These are phyloP conservation scores for Cephalopachus bancanus DNA, from an alignment of 2,797 vertebrate genomes.

Conservation along the genomic window DNA sequence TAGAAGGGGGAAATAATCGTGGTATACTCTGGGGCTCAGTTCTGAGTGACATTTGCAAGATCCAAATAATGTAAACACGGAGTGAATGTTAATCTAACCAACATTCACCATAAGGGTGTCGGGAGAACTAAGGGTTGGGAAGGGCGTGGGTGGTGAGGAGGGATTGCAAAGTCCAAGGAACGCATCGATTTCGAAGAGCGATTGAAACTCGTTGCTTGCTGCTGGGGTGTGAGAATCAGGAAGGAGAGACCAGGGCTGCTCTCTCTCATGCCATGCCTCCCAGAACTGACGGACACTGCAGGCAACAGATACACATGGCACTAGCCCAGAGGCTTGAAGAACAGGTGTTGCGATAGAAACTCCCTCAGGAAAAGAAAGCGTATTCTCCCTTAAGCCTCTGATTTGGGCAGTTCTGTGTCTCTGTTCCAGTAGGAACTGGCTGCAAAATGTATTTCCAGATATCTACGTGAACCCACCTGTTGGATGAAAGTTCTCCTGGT, in stretches of 20 bases:
- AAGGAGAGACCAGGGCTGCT: background rate
- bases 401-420: background rate
- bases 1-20: background rate
- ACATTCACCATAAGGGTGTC: background rate
- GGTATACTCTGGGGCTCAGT: background rate
- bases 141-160: background rate
- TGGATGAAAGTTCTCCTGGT: background rate
- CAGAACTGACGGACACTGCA: background rate
- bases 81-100: background rate
- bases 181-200: background rate
- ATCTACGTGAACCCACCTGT: background rate
- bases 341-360: background rate
- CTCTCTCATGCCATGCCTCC: background rate
- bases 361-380: background rate
- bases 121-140: background rate
- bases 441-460: slow-evolving; percentile 1
- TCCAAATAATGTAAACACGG: background rate
- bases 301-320: too few relatives aligned
- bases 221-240: background rate
- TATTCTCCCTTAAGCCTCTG: background rate
- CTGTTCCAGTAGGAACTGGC: background rate
- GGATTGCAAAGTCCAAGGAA: background rate
- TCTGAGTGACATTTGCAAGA: background rate
- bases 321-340: too few relatives aligned
- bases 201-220: background rate